phyloP scores from a whole-genome alignment of 64 coral and sea anemone species.

The Platygyra sinensis region DNA sequence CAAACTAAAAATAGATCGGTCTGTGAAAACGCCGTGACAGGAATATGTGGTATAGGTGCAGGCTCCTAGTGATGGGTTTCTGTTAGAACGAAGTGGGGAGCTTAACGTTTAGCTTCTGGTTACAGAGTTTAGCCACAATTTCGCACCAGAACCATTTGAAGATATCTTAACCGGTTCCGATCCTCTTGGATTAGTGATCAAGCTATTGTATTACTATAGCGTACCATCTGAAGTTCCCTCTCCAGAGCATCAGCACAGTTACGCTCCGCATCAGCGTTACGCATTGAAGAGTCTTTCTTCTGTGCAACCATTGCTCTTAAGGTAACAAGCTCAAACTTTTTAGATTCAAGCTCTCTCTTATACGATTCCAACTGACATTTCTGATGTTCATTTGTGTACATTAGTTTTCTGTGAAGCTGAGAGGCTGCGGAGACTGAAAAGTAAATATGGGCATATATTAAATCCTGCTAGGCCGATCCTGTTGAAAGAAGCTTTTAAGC shows the following conservation, averaged over 20 bases:
- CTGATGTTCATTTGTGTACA: constrained; percentile 85
- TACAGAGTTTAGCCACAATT: no score
- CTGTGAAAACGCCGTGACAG: no score
- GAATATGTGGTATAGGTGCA: no score
- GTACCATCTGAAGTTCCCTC: constrained; percentile 60
- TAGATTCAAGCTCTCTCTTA: constrained; percentile 42
- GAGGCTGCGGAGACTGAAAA: constrained; percentile 55
- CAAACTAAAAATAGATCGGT: no score
- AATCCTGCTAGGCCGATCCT: background rate
- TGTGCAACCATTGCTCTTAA: constrained; percentile 62
- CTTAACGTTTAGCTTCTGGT: no score
- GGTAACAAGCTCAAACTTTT: constrained; percentile 48
- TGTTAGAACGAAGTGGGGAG: no score
- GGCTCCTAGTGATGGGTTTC: no score
- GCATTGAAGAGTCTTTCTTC: constrained; percentile 33
- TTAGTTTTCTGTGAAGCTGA: constrained; percentile 71
- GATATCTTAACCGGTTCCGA: no score
- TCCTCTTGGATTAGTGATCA: no score
- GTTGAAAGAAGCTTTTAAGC: no score
- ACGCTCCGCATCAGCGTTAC: background rate
- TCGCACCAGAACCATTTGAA: no score
- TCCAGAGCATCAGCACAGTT: constrained; percentile 26
- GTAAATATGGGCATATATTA: background rate
- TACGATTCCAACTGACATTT: constrained; percentile 66
- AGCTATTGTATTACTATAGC: background rate